Conservation (phyloP, 1,140 invertebrate genomes). For the Ips typographus region DNA sequence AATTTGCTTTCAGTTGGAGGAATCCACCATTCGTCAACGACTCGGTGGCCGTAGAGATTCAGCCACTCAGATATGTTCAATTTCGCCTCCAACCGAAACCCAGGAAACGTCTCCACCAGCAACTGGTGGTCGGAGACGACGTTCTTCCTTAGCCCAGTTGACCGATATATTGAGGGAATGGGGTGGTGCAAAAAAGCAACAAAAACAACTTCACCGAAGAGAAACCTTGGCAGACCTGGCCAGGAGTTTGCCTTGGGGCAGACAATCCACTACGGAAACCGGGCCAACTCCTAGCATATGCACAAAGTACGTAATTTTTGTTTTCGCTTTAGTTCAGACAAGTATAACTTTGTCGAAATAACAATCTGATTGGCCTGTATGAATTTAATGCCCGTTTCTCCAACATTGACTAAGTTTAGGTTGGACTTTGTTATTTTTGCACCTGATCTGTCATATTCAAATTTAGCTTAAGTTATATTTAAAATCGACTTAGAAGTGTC, state of each 20-base stretch:
- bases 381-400: not conserved
- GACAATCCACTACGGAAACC: slow-evolving; percentile 58
- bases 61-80: slow-evolving; percentile 81
- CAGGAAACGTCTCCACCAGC: slow-evolving; percentile 65
- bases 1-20: slow-evolving; percentile 63
- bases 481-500: too few species aligned
- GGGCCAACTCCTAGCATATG: slow-evolving; percentile 54
- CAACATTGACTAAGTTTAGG: not conserved
- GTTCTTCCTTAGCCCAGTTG: slow-evolving; percentile 81
- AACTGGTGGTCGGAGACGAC: slow-evolving; percentile 60
- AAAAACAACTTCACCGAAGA: slow-evolving; percentile 70
- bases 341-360: not conserved
- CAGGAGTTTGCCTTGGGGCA: slow-evolving; percentile 72
- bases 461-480: too few species aligned
- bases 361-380: not conserved
- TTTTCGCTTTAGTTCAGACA: not conserved
- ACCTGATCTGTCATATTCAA: too few species aligned
- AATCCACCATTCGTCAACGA: slow-evolving; percentile 77
- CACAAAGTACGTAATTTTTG: slow-evolving; percentile 42
- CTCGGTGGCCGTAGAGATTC: slow-evolving; percentile 81
- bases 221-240: slow-evolving; percentile 84
- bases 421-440: too few species aligned
- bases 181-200: slow-evolving; percentile 67
- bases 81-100: slow-evolving; percentile 73
- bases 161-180: slow-evolving; percentile 85